Base-by-base conservation (phyloP, 2,888 invertebrate species). In the Drosophila setosimentum region DNA sequence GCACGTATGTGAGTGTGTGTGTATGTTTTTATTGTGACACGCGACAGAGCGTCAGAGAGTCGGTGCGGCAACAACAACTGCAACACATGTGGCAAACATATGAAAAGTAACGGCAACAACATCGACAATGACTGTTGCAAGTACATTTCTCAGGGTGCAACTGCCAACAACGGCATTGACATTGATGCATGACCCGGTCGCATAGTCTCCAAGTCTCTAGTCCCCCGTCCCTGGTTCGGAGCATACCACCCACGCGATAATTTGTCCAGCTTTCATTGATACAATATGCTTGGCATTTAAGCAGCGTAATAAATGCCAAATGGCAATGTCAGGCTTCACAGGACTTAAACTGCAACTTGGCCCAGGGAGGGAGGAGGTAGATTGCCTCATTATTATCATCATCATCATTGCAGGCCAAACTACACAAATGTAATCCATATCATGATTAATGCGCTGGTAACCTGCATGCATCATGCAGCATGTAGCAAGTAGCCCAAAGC, bases 391-490 rank as follows among this genome's bases (percentile, higher is more conserved):
- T 60, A 40, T 57, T 45, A 35, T 21, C 27, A 13, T 24, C 45
- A 13, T 24, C 45, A 45, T 6, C 49, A 27, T 7, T 8, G 27
- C 37, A 40, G 3, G 57, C 35, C 58, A 24, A 59, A 27, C 30
- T 33, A 54, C 50, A 57, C 77, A 68, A 71, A 69, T 80, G 71
- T 62, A 53, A 80, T 80, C 68, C 63, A 84, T 82, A 78, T 67
- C 72, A 87, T 86, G 87, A 87, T 84, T 80, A 87, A 89, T 89
- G 86, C 67, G 75, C 86, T 81, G 78, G 81, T 86, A 66, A 67
- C 73, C 71, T 64, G 70, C 68, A 73, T 65, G 68, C 78, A 78
- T 76, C 83, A 82, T 78, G 58, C 61, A 61, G 53, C 63, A 62
- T 58, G 54, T 57, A 49, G 42, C 67, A 60, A 40, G 54, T 49